Base-by-base conservation (phyloP, 2,113 vertebrate species). In the Sturnus vulgaris region DNA sequence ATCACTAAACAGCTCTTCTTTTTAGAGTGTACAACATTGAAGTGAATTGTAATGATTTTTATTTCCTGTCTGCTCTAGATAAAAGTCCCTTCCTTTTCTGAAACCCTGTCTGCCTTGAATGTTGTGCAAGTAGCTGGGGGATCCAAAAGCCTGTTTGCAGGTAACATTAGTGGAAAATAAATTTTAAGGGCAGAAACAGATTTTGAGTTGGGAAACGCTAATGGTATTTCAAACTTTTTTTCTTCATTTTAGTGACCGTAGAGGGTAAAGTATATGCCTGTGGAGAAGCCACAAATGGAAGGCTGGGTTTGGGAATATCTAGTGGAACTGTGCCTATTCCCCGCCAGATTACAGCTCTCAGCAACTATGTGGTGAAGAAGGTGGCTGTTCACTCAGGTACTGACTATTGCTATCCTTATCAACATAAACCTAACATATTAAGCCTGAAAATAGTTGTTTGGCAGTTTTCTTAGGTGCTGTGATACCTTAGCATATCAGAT, bases 131-230 rank as follows among this genome's bases (percentile, higher is more conserved):
- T 99, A 92, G 99, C 99, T 46, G 99, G 99, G 61, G 99, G 99
- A 33, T 99, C 99, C 55, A 99, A 99, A 98, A 99, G 99, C 89
- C 98, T 99, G 73, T 99, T 99, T 98, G 99, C 99, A 97, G 99
- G 99, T 99, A 97, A 71, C 50, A 7, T 3, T 72, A 65, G 17
- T 56, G 61, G 60, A 37, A 80, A 92, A 64, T 46, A 63, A n/a
- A 25, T 50, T 47, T 71, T 64, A 63, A 68, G 22, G 21, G 12
- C 30, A 88, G 64, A 46, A 72, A 44, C 39, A 28, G 4, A 53
- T 87, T 73, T 56, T 47, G 16, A 65, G 4, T 44, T 87, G 68
- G 61, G 18, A 77, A 86, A 73, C 7, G 10, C 22, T 80, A 71
- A 84, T 40, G 24, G 5, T 28, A 2, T 79, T 76, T 70, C 40